These are phyloP conservation scores for Anneissia japonica DNA, from an alignment of 35 echinoderm and acorn worm species.

Conservation along the genomic window DNA sequence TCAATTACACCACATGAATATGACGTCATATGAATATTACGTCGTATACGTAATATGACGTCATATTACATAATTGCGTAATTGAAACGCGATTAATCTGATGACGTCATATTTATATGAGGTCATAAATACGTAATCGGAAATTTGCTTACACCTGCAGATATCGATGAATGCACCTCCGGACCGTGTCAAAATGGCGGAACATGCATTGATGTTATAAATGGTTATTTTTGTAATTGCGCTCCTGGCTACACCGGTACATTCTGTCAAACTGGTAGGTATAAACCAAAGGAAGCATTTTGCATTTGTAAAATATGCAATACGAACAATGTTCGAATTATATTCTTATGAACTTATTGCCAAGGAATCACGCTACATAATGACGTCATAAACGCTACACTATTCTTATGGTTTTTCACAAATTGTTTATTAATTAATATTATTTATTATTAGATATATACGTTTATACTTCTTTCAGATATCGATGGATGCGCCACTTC, in stretches of 20 bases:
- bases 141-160: neutral
- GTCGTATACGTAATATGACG: neutral
- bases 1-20: neutral
- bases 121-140: neutral
- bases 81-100: neutral
- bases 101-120: neutral
- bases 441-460: too few species aligned
- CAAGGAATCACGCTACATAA: too few species aligned
- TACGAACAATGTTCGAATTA: too few species aligned
- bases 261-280: conserved; percentile 45
- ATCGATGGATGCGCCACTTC: conserved; percentile 41
- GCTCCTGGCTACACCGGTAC: conserved; percentile 37
- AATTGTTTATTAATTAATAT: too few species aligned
- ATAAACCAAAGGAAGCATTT: too few species aligned
- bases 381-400: too few species aligned
- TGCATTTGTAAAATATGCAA: too few species aligned
- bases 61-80: neutral
- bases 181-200: conserved; percentile 60
- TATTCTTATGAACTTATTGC: too few species aligned
- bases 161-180: conserved; percentile 54
- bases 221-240: conserved; percentile 47
- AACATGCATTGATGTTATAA: conserved; percentile 34
- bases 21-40: neutral
- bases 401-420: too few species aligned
- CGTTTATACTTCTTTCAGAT: neutral